A percentile compares a stretch with the other conserved stretches of the same genome.
These are phyloP conservation scores for Virgularia gustaviana DNA, from an alignment of 92 coral and sea anemone species.

Conservation along the genomic window DNA sequence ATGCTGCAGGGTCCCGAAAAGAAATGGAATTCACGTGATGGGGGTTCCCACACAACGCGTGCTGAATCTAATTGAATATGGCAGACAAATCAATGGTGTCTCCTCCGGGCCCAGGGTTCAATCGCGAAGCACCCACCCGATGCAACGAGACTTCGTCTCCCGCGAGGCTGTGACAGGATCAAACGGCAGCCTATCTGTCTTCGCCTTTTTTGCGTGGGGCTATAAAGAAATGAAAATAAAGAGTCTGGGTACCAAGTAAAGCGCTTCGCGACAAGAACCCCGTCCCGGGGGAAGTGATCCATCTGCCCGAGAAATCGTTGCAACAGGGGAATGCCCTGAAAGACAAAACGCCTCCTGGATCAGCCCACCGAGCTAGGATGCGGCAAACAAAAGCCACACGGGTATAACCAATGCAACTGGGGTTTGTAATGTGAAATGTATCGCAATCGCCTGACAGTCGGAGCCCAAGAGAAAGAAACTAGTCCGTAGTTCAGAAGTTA, in stretches of 20 bases:
- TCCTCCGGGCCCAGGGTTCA: slow-evolving; percentile 6
- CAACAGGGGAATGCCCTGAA: slow-evolving; percentile 16
- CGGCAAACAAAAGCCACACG: too few species aligned
- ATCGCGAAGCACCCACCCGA: slow-evolving; percentile 2
- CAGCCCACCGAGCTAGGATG: too few species aligned
- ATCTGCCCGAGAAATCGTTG: not conserved
- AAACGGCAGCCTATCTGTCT: slow-evolving; percentile 7
- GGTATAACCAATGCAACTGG: too few species aligned
- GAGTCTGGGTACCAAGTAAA: too few species aligned
- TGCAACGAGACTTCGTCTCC: not conserved
- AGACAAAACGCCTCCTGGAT: too few species aligned
- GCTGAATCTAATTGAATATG: slow-evolving; percentile 1
- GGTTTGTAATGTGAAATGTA: too few species aligned
- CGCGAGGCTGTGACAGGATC: slow-evolving; percentile 1
- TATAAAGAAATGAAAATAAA: slow-evolving; percentile 1
- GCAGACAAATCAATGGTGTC: not conserved
- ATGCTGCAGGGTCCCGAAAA: not conserved
- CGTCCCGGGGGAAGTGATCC: slow-evolving; percentile 1
- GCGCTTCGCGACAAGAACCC: too few species aligned
- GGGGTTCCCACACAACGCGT: not conserved
- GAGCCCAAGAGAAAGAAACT: too few species aligned
- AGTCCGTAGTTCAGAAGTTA: too few species aligned
- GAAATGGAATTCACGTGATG: not conserved
- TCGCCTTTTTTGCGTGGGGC: not conserved
- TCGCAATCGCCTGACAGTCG: too few species aligned